phyloP scores from a whole-genome alignment of 2,113 vertebrate species.

The Bos javanicus region DNA sequence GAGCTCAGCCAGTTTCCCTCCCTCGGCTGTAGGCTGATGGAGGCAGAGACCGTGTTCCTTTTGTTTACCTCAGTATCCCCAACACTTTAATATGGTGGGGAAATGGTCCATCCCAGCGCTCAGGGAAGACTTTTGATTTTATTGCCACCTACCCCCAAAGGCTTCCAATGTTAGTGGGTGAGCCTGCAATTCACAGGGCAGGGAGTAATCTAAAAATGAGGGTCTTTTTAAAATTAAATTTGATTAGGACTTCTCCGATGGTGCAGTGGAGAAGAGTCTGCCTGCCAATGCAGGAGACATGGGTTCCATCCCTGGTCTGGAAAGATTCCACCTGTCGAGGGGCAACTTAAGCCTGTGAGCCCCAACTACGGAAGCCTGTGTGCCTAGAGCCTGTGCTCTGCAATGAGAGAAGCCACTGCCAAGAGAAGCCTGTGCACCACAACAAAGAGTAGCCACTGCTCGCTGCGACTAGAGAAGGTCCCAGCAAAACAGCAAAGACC shows the following conservation, averaged over 20 bases:
- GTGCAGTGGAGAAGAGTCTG: background rate
- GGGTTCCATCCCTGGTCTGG: background rate
- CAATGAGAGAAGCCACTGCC: background rate
- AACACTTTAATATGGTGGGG: background rate
- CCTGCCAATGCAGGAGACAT: background rate
- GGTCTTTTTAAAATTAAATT: background rate
- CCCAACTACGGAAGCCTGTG: background rate
- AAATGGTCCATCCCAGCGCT: background rate
- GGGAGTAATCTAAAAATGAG: background rate
- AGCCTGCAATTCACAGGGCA: background rate
- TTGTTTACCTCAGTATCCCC: background rate
- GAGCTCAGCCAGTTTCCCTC: background rate
- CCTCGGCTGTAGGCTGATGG: background rate
- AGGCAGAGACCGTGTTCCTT: background rate
- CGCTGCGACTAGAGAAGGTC: background rate
- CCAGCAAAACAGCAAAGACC: accelerated
- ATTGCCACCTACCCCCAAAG: background rate
- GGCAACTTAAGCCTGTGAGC: background rate
- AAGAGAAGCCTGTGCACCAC: background rate
- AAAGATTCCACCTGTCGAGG: background rate
- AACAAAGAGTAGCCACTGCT: background rate
- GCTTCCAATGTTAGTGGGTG: background rate
- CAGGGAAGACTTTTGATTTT: background rate
- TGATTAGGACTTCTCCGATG: background rate
- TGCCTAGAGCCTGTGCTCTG: background rate